Base-by-base conservation (phyloP, 2,888 invertebrate genomes). In the Phalangium opilio region DNA sequence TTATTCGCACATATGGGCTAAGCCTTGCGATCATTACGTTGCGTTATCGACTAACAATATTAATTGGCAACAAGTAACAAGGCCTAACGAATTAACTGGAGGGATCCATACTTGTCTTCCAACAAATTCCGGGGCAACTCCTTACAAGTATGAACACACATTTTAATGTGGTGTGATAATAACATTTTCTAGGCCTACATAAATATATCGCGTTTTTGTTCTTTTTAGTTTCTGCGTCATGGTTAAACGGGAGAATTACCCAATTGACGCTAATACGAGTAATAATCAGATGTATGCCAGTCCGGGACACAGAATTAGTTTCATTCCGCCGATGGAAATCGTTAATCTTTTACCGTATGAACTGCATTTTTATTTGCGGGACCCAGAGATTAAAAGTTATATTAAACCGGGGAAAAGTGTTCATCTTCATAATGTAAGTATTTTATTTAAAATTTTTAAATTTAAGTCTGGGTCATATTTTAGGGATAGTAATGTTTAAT, bases 271-370 rank as follows among this genome's bases (percentile, higher is more conserved):
- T 35, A 27, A 8, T 27, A 18, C 38, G 20, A 34, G 8, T 14
- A 8, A 8, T 18, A 11, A 18, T n/a, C 32, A 34, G 12, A 4
- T 38, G 38, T 17, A 10, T 10, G 38, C 17, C 15, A 17, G 10
- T 17, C 86, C 91, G 4, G 93, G 85, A 0, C 95, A 96, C 67
- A 78, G 81, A 14, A 78, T 96, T 51, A 77, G 79, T 2, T 70
- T 98, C 41, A 70, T 85, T 56, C 83, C 93, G 20, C 86, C 89
- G 1, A 71, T 96, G 15, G 66, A 81, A 14, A 64, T 95, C 3
- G 78, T 80, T 54, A 96, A 95, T 73, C 73, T 95, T 50, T 73
- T 96, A 44, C 95, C 95, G 0, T 63, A 69, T 41, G 73, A 74
- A 51, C 55, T 73, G 45, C 62, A 64, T 50, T 67, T 65, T 46